Evolutionary conservation across 1,140 invertebrate genomes (phyloP).

Genomic region (Sipha flava): DNA sequence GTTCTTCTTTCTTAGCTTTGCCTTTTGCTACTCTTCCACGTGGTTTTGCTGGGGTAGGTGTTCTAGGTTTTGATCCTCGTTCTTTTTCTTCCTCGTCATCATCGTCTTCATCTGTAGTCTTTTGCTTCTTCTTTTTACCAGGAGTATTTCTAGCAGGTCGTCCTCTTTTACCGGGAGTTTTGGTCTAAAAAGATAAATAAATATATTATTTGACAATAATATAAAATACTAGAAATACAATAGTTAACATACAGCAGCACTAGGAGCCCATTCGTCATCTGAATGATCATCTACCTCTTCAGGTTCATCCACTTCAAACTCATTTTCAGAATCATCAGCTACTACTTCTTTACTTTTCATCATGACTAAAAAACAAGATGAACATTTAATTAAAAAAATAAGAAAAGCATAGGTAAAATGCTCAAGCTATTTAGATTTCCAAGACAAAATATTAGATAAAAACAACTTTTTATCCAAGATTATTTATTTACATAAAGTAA

Average conservation of each 20-base stretch:
- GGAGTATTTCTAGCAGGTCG: constrained; percentile 10
- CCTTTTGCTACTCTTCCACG: constrained; percentile 21
- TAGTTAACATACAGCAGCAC: constrained; percentile 29
- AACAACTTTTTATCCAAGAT: too few relatives aligned
- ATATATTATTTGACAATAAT: not conserved
- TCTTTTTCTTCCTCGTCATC: constrained; percentile 33
- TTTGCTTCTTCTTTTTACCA: constrained; percentile 27
- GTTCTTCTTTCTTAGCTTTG: constrained; percentile 38
- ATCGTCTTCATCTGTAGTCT: constrained; percentile 26
- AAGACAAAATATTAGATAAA: too few relatives aligned
- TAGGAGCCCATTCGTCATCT: constrained; percentile 36
- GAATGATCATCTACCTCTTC: constrained; percentile 35
- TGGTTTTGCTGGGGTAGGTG: not conserved
- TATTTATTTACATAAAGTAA: too few relatives aligned
- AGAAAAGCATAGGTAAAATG: too few relatives aligned
- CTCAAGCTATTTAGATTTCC: too few relatives aligned
- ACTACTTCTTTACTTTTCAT: constrained; percentile 33
- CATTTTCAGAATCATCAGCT: constrained; percentile 35
- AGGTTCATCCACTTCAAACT: constrained; percentile 37
- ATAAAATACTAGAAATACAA: not conserved
- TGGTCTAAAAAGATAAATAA: not conserved
- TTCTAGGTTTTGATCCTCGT: constrained; percentile 15
- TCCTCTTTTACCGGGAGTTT: constrained; percentile 6
- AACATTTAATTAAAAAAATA: too few relatives aligned
- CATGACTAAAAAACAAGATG: not conserved